Evolutionary conservation across 2,113 vertebrate species (phyloP).

Genomic region (Mola mola): DNA sequence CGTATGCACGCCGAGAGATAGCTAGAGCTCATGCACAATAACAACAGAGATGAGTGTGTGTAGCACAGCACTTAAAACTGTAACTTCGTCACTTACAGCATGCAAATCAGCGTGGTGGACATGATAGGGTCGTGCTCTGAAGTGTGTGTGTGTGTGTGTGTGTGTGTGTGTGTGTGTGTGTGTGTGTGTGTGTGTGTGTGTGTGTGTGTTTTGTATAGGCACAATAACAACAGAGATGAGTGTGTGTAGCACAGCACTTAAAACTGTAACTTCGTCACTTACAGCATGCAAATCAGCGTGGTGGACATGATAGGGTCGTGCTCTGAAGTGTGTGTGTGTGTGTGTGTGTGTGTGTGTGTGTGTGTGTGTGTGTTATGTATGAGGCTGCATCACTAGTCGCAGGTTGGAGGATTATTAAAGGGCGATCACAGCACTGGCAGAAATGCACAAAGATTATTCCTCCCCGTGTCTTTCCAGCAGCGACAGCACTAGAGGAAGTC

Average conservation of each 20-base stretch:
- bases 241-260: constrained; percentile 29
- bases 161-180: constrained; percentile 27
- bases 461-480: constrained; percentile 8
- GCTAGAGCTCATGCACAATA: constrained; percentile 13
- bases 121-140: not conserved
- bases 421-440: not conserved
- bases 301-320: constrained; percentile 11
- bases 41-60: constrained; percentile 30
- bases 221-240: too few relatives aligned
- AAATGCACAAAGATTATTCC: constrained; percentile 14
- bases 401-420: constrained; percentile 21
- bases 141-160: not conserved
- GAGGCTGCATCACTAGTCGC: constrained; percentile 22
- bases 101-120: constrained; percentile 5
- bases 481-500: constrained; percentile 6
- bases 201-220: too few relatives aligned
- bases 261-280: constrained; percentile 12
- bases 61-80: constrained; percentile 19
- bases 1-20: constrained; percentile 60
- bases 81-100: constrained; percentile 16
- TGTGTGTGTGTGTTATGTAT: constrained; percentile 28
- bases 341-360: constrained; percentile 28
- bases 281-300: constrained; percentile 5
- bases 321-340: not conserved
- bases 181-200: too few relatives aligned